Conservation (phyloP, 53 echinoderm and acorn worm species). For the Echinarachnius parma region DNA sequence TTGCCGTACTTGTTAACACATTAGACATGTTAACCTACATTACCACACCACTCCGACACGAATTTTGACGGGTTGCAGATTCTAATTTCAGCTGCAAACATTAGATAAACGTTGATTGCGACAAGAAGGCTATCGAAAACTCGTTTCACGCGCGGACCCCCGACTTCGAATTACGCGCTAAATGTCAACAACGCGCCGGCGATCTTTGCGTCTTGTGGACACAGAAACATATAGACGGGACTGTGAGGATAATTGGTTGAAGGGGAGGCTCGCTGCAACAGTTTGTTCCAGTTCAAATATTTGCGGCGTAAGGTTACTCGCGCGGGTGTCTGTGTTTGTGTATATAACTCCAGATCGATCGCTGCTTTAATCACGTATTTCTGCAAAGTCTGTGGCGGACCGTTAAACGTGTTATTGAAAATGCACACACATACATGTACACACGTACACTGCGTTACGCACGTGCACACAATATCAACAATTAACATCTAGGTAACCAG, state of each 20-base stretch:
- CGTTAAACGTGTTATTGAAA: conserved; percentile 19
- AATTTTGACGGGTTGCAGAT: conserved; percentile 25
- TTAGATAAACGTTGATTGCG: not conserved
- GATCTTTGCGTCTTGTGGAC: conserved; percentile 3
- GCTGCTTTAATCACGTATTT: conserved; percentile 14
- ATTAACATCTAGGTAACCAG: too few relatives aligned
- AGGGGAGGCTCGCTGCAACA: conserved; percentile 3
- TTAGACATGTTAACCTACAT: conserved; percentile 39
- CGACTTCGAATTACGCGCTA: not conserved
- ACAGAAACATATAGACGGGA: conserved; percentile 35
- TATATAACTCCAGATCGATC: conserved; percentile 32
- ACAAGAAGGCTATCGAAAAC: not conserved
- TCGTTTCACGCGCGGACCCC: not conserved
- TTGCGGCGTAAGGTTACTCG: conserved; percentile 20
- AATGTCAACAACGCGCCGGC: conserved; percentile 17
- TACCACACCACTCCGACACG: conserved; percentile 34
- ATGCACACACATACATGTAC: conserved; percentile 23
- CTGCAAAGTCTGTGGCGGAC: conserved; percentile 5
- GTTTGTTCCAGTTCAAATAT: conserved; percentile 47
- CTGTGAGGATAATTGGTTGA: conserved; percentile 17
- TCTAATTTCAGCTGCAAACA: conserved; percentile 38
- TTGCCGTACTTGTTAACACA: conserved; percentile 26
- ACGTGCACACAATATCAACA: too few relatives aligned
- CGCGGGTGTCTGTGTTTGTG: too few relatives aligned
- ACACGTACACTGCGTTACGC: not conserved